phyloP scores from a whole-genome alignment of 2,797 vertebrate genomes.

The Smutsia temminckii region DNA sequence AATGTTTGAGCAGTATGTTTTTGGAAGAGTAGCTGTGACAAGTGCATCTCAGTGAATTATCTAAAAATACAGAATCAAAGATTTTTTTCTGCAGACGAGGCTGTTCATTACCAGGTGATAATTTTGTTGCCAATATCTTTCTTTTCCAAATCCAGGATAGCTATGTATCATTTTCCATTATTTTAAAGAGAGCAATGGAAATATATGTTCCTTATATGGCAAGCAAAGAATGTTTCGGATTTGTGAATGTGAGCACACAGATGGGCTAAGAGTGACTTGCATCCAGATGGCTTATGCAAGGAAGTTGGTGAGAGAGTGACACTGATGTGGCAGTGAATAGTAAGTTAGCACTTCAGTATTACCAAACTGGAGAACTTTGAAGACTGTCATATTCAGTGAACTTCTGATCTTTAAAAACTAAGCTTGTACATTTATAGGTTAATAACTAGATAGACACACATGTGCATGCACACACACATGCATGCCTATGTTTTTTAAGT shows the following conservation, averaged over 20 bases:
- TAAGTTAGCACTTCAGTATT: conserved; percentile 78
- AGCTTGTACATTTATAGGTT: neutral
- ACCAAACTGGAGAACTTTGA: conserved; percentile 69
- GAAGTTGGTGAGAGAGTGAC: conserved; percentile 77
- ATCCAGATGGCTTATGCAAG: conserved; percentile 84
- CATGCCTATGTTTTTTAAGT: no score
- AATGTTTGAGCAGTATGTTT: neutral
- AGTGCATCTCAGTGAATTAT: conserved; percentile 23
- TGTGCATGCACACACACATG: rapidly evolving
- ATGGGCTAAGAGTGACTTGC: conserved; percentile 77
- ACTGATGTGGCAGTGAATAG: conserved; percentile 82
- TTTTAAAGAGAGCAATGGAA: conserved; percentile 62
- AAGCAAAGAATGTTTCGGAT: conserved; percentile 52
- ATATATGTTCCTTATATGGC: neutral
- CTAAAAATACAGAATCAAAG: neutral
- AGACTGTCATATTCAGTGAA: conserved; percentile 62
- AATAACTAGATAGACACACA: neutral
- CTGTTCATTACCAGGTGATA: conserved; percentile 26
- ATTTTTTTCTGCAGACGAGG: neutral
- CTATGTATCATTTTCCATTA: conserved; percentile 20
- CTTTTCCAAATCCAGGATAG: neutral
- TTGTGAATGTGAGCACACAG: conserved; percentile 69
- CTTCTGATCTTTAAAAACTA: conserved; percentile 51
- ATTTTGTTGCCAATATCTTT: conserved; percentile 37
- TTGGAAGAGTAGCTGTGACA: neutral